Conservation (phyloP, 2,113 vertebrate species). For the Synchiropus splendidus region DNA sequence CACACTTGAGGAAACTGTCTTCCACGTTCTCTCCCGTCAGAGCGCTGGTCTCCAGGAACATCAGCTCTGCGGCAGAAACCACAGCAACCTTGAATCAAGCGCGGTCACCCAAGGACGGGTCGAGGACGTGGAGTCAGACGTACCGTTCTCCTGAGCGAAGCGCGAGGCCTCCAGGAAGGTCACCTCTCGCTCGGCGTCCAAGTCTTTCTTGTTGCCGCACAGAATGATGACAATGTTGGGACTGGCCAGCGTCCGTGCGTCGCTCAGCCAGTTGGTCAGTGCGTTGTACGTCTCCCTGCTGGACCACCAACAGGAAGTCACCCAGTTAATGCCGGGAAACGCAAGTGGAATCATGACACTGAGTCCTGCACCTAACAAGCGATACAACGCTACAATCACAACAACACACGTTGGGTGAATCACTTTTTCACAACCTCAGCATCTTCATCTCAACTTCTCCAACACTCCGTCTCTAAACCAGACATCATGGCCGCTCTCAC, state of each 20-base stretch:
- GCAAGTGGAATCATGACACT: too few relatives aligned
- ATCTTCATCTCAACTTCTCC: too few relatives aligned
- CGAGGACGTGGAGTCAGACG: not conserved
- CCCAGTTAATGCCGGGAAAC: too few relatives aligned
- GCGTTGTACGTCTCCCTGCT: conserved; percentile 88
- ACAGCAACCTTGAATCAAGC: too few relatives aligned
- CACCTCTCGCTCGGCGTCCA: conserved; percentile 85
- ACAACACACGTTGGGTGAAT: not conserved
- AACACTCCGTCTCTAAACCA: too few relatives aligned
- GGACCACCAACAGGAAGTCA: too few relatives aligned
- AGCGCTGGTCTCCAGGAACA: conserved; percentile 89
- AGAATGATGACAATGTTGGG: conserved; percentile 89
- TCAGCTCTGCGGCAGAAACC: conserved; percentile 70
- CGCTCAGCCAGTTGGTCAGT: conserved; percentile 85
- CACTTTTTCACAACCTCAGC: too few relatives aligned
- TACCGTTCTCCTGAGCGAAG: conserved; percentile 89
- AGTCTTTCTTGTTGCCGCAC: conserved; percentile 89
- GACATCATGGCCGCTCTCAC: too few relatives aligned
- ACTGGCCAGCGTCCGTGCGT: conserved; percentile 83
- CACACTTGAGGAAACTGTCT: conserved; percentile 85
- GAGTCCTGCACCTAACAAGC: too few relatives aligned
- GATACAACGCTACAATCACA: too few relatives aligned
- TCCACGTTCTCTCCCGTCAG: conserved; percentile 88
- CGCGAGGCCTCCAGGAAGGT: conserved; percentile 88
- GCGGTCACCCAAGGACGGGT: not conserved